These are phyloP conservation scores for Capitulum mitella DNA, from an alignment of 2,888 invertebrate species.

Conservation along the genomic window DNA sequence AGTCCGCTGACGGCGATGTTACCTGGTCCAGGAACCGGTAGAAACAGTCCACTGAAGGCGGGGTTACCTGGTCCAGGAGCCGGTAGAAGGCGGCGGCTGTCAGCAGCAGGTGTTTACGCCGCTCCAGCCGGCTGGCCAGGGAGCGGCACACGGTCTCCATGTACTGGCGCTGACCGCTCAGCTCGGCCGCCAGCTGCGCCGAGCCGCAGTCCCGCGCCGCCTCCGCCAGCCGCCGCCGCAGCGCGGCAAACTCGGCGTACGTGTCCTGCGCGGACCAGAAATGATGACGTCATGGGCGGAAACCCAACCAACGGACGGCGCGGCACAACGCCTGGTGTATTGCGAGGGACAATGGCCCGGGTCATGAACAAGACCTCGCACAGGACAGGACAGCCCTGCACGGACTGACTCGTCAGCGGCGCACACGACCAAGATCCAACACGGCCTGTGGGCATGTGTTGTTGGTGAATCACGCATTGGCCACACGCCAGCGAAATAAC, in stretches of 20 bases:
- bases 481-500: too few relatives aligned
- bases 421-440: too few relatives aligned
- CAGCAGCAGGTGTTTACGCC: slow-evolving; percentile 63
- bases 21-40: neutral
- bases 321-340: too few relatives aligned
- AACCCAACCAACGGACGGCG: too few relatives aligned
- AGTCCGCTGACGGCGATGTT: too few relatives aligned
- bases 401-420: too few relatives aligned
- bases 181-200: neutral
- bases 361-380: too few relatives aligned
- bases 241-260: neutral
- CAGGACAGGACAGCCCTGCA: too few relatives aligned
- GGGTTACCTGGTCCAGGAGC: slow-evolving; percentile 58
- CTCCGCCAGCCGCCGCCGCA: neutral
- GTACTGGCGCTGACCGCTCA: neutral
- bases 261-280: neutral
- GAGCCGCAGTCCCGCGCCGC: neutral
- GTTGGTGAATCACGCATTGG: too few relatives aligned
- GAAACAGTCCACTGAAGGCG: slow-evolving; percentile 1
- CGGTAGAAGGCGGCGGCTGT: slow-evolving; percentile 68
- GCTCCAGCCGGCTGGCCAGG: slow-evolving; percentile 64
- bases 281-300: too few relatives aligned
- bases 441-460: too few relatives aligned
- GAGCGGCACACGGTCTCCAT: slow-evolving; percentile 54
- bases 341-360: too few relatives aligned